Conservation (phyloP, 2,888 invertebrate genomes). For the Podotricha telesiphe region DNA sequence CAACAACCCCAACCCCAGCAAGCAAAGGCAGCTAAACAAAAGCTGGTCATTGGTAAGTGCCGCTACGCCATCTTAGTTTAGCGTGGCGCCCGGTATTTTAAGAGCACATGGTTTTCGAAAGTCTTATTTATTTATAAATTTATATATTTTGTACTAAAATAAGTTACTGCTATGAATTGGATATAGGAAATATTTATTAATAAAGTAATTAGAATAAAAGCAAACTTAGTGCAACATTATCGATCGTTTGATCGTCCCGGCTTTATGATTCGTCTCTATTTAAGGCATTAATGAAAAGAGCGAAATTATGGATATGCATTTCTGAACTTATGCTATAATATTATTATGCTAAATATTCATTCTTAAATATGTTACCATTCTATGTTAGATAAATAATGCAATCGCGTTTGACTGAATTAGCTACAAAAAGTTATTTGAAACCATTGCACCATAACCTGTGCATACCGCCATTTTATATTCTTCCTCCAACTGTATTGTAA, state of each 20-base stretch:
- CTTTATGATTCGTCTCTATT: slow-evolving; percentile 45
- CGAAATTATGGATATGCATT: slow-evolving; percentile 35
- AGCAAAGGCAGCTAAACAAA: slow-evolving; percentile 88
- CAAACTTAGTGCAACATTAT: slow-evolving; percentile 47
- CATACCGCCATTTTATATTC: slow-evolving; percentile 32
- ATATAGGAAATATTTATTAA: not conserved
- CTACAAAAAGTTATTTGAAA: slow-evolving; percentile 13
- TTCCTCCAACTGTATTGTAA: not conserved
- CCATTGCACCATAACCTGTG: slow-evolving; percentile 1
- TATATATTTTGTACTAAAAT: slow-evolving; percentile 15
- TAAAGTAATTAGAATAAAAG: not conserved
- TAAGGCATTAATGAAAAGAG: slow-evolving; percentile 60
- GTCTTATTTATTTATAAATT: slow-evolving; percentile 24
- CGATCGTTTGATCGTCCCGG: slow-evolving; percentile 68
- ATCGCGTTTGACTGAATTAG: slow-evolving; percentile 6
- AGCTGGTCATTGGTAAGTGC: slow-evolving; percentile 93
- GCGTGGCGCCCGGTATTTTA: slow-evolving; percentile 65
- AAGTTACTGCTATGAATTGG: not conserved
- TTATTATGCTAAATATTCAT: not conserved
- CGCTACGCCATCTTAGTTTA: slow-evolving; percentile 80
- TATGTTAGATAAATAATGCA: not conserved
- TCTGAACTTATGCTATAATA: slow-evolving; percentile 1
- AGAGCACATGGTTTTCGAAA: slow-evolving; percentile 70
- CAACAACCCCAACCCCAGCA: slow-evolving; percentile 86
- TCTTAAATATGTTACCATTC: not conserved